phyloP scores from a whole-genome alignment of 2,888 invertebrate genomes.

The Saturnia japonica region DNA sequence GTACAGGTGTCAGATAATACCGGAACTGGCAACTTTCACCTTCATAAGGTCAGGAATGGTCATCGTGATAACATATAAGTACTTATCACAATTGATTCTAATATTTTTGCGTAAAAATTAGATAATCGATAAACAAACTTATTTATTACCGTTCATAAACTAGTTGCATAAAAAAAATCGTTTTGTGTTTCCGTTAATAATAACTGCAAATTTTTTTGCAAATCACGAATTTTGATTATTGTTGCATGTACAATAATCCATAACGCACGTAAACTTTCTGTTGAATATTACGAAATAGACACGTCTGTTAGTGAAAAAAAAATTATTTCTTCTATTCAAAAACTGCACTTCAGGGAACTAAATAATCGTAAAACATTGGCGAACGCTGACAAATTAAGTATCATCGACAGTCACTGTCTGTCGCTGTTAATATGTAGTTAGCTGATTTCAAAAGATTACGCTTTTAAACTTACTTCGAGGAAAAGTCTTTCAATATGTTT shows the following conservation, averaged over 20 bases:
- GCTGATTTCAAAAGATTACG: background rate
- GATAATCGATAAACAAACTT: constrained; percentile 19
- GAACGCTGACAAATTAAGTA: background rate
- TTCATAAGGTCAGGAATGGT: constrained; percentile 54
- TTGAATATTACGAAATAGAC: constrained; percentile 4
- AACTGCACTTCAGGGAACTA: background rate
- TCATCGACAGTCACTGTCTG: background rate
- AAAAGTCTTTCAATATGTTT: background rate
- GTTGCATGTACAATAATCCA: constrained; percentile 28
- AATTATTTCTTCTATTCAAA: background rate
- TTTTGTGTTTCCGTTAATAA: background rate
- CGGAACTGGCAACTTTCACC: constrained; percentile 77
- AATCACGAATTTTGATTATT: background rate
- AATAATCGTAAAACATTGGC: background rate
- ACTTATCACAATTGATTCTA: constrained; percentile 42
- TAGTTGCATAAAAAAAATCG: background rate
- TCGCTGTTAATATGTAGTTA: background rate
- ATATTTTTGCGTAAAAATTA: constrained; percentile 38
- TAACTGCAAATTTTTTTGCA: background rate
- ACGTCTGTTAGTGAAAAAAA: background rate
- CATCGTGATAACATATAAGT: constrained; percentile 58
- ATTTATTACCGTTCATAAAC: constrained; percentile 5
- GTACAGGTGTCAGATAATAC: constrained; percentile 71
- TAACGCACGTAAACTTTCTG: constrained; percentile 53
- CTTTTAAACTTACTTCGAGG: background rate